Percentiles rank a stretch among this genome's conserved stretches.
Evolutionary conservation across 2,888 invertebrate species (phyloP).

Genomic region (Allophyes oxyacanthae): DNA sequence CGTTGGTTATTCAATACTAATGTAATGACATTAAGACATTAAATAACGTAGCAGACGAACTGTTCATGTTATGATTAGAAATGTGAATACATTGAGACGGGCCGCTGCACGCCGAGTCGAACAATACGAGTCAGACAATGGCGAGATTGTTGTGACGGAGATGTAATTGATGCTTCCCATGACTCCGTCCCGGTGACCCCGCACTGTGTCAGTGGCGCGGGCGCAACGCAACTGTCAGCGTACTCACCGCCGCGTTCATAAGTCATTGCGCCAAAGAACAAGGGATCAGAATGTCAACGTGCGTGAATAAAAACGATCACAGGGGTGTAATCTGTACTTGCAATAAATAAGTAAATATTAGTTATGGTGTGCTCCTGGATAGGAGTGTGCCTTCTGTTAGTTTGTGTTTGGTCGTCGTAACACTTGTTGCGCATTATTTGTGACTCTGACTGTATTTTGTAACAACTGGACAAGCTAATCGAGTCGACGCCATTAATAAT

Average conservation of each 20-base stretch:
- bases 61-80: slow-evolving; percentile 3
- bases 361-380: no score
- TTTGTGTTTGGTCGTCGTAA: background rate
- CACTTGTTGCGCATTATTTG: slow-evolving; percentile 2
- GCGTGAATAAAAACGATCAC: no score
- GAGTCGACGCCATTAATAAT: background rate
- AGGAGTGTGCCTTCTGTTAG: background rate
- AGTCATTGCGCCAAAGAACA: no score
- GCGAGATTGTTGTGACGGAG: slow-evolving; percentile 2
- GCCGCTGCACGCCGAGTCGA: slow-evolving; percentile 1
- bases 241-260: background rate
- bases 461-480: background rate
- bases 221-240: slow-evolving; percentile 2
- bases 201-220: slow-evolving; percentile 19
- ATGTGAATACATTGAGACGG: background rate
- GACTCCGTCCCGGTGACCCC: slow-evolving; percentile 16
- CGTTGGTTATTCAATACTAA: background rate
- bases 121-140: slow-evolving; percentile 10
- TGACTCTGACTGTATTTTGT: background rate
- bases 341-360: no score
- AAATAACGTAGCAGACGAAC: background rate
- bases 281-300: no score
- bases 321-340: no score
- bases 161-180: slow-evolving; percentile 18
- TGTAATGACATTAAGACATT: slow-evolving; percentile 1